Percentiles rank a stretch among this genome's conserved stretches.
Evolutionary conservation across 1,140 invertebrate species (phyloP).

Genomic region (Hyles euphorbiae): DNA sequence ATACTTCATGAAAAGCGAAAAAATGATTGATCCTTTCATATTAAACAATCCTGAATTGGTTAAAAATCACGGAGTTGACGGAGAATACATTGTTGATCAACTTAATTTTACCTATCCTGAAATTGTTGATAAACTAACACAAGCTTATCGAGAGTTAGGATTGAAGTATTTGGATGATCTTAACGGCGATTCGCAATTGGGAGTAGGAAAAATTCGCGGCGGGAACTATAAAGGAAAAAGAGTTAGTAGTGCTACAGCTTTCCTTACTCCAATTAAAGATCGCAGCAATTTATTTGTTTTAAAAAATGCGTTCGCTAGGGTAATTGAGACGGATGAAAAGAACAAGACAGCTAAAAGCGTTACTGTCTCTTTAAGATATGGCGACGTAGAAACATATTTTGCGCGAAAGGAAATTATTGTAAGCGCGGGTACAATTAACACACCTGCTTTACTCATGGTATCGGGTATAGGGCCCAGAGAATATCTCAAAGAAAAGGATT

Average conservation of each 20-base stretch:
- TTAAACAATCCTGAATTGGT: constrained; percentile 43
- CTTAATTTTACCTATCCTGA: constrained; percentile 50
- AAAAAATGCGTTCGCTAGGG: constrained; percentile 55
- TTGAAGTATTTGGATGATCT: constrained; percentile 57
- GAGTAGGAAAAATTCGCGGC: constrained; percentile 67
- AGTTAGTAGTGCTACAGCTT: constrained; percentile 79
- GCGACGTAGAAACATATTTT: constrained; percentile 65
- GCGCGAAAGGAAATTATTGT: constrained; percentile 83
- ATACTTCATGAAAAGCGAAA: constrained; percentile 78
- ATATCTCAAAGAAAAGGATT: constrained; percentile 77
- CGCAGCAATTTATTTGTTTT: constrained; percentile 81
- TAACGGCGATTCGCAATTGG: constrained; percentile 70
- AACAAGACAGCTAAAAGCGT: constrained; percentile 34
- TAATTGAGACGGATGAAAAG: constrained; percentile 42
- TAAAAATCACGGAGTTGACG: constrained; percentile 53
- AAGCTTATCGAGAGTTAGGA: constrained; percentile 59
- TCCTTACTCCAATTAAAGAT: constrained; percentile 75
- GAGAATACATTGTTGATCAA: constrained; percentile 54
- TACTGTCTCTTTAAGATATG: constrained; percentile 48
- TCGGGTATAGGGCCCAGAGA: constrained; percentile 57
- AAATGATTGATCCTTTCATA: constrained; percentile 47
- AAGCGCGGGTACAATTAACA: constrained; percentile 83
- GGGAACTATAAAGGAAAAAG: constrained; percentile 76
- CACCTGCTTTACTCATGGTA: constrained; percentile 76
- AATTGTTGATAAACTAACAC: constrained; percentile 55